These are phyloP conservation scores for Coregonus sp. DNA, from an alignment of 2,797 vertebrate species.

Conservation along the genomic window DNA sequence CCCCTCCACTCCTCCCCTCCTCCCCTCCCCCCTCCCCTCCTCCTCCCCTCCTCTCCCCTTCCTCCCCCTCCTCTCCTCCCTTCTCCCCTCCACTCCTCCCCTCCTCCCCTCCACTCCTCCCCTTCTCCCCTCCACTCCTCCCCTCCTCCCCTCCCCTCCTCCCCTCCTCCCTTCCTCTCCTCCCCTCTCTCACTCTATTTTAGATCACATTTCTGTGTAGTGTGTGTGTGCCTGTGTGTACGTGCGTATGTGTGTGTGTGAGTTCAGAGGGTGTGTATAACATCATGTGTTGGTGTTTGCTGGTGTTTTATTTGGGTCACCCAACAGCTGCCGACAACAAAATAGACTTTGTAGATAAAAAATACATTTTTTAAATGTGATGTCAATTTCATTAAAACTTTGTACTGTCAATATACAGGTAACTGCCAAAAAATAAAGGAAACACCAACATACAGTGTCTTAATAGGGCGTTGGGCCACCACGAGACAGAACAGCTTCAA, in stretches of 20 bases:
- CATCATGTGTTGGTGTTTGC: constrained; percentile 7
- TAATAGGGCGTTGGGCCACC: no score
- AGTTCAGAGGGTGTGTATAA: neutral
- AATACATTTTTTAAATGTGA: no score
- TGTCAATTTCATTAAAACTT: no score
- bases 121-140: neutral
- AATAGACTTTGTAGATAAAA: neutral
- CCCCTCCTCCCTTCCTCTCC: neutral
- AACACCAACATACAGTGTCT: no score
- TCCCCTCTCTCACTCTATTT: neutral
- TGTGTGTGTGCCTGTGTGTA: constrained; percentile 4
- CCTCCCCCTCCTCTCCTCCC: neutral
- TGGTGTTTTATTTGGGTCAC: neutral
- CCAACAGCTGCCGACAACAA: neutral
- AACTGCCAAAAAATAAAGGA: no score
- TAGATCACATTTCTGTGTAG: neutral
- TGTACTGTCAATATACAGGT: no score
- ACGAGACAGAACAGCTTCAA: no score
- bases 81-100: neutral
- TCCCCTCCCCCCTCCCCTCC: neutral
- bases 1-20: neutral
- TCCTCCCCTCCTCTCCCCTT: neutral
- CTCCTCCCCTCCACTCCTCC: neutral
- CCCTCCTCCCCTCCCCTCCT: neutral
- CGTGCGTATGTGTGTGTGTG: neutral